Conservation (phyloP, 2,113 vertebrate species). For the Onychorhynchus coronatus region DNA sequence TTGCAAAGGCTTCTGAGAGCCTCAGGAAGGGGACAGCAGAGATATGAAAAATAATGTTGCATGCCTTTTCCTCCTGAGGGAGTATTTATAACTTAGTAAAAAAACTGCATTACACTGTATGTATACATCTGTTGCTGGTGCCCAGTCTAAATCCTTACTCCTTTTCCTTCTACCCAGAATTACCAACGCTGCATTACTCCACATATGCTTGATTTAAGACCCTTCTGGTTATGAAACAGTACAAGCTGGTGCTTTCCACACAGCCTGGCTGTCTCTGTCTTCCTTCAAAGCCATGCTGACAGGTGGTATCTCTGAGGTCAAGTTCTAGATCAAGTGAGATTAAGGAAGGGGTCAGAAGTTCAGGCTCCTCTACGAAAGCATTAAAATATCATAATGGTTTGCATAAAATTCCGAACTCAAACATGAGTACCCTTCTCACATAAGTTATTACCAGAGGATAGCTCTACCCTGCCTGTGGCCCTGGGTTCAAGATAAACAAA, state of each 20-base stretch:
- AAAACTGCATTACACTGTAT: background rate
- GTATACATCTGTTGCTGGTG: background rate
- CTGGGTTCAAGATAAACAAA: background rate
- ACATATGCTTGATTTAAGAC: background rate
- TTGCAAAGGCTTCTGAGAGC: background rate
- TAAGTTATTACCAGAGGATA: background rate
- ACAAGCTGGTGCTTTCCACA: background rate
- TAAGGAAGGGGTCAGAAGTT: constrained; percentile 24
- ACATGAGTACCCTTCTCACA: background rate
- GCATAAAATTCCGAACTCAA: background rate
- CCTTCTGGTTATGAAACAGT: background rate
- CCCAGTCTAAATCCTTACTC: background rate
- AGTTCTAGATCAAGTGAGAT: background rate
- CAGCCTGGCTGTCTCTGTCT: background rate
- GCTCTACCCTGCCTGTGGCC: background rate
- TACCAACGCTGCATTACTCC: background rate
- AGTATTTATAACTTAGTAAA: background rate
- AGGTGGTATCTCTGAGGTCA: background rate
- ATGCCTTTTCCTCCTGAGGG: background rate
- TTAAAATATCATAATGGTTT: background rate
- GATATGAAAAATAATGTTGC: background rate
- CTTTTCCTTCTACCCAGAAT: background rate
- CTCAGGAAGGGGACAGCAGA: background rate
- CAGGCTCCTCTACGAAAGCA: background rate
- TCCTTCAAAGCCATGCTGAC: background rate